Evolutionary conservation across 2,888 invertebrate species (phyloP).

Genomic region (Nasonia oneida): DNA sequence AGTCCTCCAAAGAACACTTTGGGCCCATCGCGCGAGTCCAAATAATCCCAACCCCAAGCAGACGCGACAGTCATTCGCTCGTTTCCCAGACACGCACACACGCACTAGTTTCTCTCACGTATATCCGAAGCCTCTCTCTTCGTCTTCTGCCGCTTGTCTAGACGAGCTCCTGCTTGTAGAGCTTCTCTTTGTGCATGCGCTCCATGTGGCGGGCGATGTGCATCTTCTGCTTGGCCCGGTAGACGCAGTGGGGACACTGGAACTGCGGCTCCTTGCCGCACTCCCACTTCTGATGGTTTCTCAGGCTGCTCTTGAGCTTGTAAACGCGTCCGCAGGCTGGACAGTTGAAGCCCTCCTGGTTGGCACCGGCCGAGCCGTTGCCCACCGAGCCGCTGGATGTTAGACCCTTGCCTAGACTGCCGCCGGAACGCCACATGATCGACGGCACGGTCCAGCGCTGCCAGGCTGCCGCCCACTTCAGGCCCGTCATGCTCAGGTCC

Average conservation of each 20-base stretch:
- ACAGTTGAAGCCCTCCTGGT: constrained; percentile 85
- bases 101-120: neutral
- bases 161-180: constrained; percentile 77
- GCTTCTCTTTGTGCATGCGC: constrained; percentile 80
- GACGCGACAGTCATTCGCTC: neutral
- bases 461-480: constrained; percentile 85
- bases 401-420: constrained; percentile 75
- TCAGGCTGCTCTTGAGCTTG: constrained; percentile 89
- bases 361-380: constrained; percentile 68
- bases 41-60: neutral
- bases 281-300: constrained; percentile 79
- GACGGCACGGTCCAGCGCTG: constrained; percentile 80
- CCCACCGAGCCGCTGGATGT: constrained; percentile 58
- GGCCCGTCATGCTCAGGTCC: constrained; percentile 88
- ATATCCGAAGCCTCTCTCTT: neutral
- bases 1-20: neutral
- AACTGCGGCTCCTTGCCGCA: constrained; percentile 80
- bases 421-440: constrained; percentile 78
- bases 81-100: neutral
- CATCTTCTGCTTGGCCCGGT: constrained; percentile 79
- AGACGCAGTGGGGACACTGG: constrained; percentile 78
- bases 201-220: constrained; percentile 80
- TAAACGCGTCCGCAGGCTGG: constrained; percentile 92
- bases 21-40: neutral
- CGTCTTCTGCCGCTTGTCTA: constrained; percentile 63